Evolutionary conservation across 2,797 vertebrate genomes (phyloP).

Genomic region (Peromyscus eremicus): DNA sequence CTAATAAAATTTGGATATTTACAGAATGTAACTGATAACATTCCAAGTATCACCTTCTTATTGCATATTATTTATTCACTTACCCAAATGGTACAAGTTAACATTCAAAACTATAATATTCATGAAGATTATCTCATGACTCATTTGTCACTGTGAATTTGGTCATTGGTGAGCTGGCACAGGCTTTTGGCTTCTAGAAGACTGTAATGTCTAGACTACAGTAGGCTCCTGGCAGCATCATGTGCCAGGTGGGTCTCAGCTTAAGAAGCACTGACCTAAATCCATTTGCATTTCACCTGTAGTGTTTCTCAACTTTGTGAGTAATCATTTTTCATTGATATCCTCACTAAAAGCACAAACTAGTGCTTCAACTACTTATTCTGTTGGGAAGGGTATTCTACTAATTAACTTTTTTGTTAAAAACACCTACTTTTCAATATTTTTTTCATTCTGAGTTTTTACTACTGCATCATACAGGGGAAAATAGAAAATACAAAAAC

Average conservation of each 20-base stretch:
- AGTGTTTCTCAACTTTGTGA: slow-evolving; percentile 20
- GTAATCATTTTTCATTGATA: slow-evolving; percentile 53
- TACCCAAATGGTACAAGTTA: not conserved
- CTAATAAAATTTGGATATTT: slow-evolving; percentile 57
- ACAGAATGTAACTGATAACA: slow-evolving; percentile 15
- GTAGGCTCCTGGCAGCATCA: not conserved
- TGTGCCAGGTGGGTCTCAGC: not conserved
- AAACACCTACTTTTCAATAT: slow-evolving; percentile 53
- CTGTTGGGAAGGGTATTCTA: not conserved
- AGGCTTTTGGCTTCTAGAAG: slow-evolving; percentile 2
- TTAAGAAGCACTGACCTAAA: slow-evolving; percentile 42
- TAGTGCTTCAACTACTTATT: slow-evolving; percentile 42
- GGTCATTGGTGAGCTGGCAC: not conserved
- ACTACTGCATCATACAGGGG: not conserved
- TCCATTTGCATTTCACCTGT: not conserved
- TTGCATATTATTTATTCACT: slow-evolving; percentile 28
- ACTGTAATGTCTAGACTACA: not conserved
- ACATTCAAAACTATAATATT: not conserved
- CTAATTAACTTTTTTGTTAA: slow-evolving; percentile 15
- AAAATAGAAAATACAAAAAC: not conserved
- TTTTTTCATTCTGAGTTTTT: slow-evolving; percentile 24
- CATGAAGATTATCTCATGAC: not conserved
- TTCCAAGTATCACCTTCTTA: slow-evolving; percentile 4
- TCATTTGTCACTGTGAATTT: not conserved
- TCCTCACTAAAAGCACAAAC: slow-evolving; percentile 20